phyloP scores from a whole-genome alignment of 2,797 vertebrate species.

The Pangasius sanitwongsei region DNA sequence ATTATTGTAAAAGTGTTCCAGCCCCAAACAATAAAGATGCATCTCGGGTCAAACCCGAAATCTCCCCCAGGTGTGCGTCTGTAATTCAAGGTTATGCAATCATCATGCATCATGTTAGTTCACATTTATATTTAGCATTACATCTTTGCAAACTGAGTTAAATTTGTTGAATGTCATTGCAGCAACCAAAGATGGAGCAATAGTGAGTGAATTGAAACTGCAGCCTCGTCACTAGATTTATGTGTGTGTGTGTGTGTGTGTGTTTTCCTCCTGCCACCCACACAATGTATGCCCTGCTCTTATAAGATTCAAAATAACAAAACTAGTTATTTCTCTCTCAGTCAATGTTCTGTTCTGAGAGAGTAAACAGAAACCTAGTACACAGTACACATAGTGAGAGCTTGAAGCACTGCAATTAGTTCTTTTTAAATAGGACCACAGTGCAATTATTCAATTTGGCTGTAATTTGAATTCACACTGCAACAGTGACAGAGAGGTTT shows the following conservation, averaged over 20 bases:
- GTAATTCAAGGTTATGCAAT: not conserved
- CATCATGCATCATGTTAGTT: not conserved
- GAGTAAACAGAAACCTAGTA: not conserved
- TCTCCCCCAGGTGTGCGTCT: not conserved
- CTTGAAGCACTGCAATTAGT: constrained; percentile 24
- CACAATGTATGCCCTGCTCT: not conserved
- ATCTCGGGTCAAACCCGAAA: not conserved
- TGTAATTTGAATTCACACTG: not conserved
- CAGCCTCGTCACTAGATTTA: not conserved
- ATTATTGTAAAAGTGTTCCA: not conserved
- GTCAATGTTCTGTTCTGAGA: not conserved
- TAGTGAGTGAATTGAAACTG: not conserved
- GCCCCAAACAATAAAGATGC: not conserved
- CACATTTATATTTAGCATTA: not conserved
- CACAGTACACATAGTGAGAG: not conserved
- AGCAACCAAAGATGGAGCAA: not conserved
- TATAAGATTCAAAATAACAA: not conserved
- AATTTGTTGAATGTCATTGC: not conserved
- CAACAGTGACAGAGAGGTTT: constrained; percentile 2
- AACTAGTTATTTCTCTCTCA: not conserved
- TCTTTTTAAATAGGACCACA: constrained; percentile 21
- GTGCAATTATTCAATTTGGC: constrained; percentile 38
- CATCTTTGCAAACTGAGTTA: not conserved
- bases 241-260: not conserved
- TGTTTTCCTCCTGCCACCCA: not conserved